Evolutionary conservation across 2,797 vertebrate species (phyloP).

Genomic region (Hozukius guyotensis): DNA sequence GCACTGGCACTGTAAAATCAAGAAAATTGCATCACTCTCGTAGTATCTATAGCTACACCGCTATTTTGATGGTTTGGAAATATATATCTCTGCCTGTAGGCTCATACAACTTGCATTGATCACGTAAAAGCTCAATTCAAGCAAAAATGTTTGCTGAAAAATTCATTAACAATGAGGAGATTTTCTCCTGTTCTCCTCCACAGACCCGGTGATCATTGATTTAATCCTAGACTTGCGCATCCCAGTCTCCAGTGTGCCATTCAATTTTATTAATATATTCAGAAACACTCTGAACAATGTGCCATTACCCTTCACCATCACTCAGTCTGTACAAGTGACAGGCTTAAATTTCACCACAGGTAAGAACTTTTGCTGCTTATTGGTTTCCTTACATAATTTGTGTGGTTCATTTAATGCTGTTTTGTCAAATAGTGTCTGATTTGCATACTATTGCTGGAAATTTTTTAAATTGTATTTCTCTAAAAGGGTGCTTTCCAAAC

Average conservation of each 20-base stretch:
- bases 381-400: neutral
- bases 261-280: neutral
- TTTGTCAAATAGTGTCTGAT: neutral
- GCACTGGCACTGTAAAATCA: neutral
- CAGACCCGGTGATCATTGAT: neutral
- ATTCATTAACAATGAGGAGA: neutral
- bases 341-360: slow-evolving; percentile 46
- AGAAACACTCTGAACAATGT: accelerated
- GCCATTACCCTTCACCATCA: accelerated
- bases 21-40: neutral
- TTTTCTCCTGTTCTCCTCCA: neutral
- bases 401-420: neutral
- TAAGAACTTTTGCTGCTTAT: neutral
- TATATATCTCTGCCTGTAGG: neutral
- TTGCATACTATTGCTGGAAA: neutral
- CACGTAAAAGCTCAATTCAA: neutral
- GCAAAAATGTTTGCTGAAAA: neutral
- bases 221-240: slow-evolving; percentile 17
- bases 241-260: neutral
- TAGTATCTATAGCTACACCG: neutral
- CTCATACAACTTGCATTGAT: neutral
- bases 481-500: slow-evolving; percentile 33
- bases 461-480: neutral
- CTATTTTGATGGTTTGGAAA: neutral
- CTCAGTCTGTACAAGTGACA: neutral